These are phyloP conservation scores for Chlorodrepanis virens DNA, from an alignment of 2,113 vertebrate species.

Conservation along the genomic window DNA sequence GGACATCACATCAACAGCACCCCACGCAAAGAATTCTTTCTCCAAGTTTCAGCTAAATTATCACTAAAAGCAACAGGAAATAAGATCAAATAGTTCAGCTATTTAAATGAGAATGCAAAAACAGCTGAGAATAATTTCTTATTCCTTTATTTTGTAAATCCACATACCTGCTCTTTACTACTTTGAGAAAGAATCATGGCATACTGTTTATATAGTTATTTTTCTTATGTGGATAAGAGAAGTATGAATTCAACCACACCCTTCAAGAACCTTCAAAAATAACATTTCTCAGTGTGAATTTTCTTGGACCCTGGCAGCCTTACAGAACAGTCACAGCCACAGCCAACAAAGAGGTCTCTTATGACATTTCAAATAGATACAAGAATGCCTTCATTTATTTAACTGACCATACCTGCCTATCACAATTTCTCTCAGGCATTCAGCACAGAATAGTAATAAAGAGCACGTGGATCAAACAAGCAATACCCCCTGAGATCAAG, in stretches of 20 bases:
- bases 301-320: not conserved
- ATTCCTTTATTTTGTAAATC: not conserved
- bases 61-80: not conserved
- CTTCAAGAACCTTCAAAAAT: conserved; percentile 11
- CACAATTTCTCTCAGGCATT: not conserved
- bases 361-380: not conserved
- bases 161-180: not conserved
- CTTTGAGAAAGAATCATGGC: not conserved
- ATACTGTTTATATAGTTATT: not conserved
- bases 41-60: not conserved
- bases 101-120: not conserved
- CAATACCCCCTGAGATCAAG: not conserved
- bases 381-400: not conserved
- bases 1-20: not conserved
- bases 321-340: not conserved
- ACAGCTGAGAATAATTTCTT: not conserved
- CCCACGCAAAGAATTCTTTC: not conserved
- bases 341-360: not conserved
- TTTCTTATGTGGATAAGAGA: not conserved
- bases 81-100: not conserved
- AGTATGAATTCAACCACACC: not conserved
- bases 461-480: not conserved
- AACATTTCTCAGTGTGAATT: not conserved
- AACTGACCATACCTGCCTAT: not conserved
- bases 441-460: not conserved